Percentiles rank a stretch among this genome's conserved stretches.
These are phyloP conservation scores for Ostrea edulis DNA, from an alignment of 1,140 invertebrate species.

Conservation along the genomic window DNA sequence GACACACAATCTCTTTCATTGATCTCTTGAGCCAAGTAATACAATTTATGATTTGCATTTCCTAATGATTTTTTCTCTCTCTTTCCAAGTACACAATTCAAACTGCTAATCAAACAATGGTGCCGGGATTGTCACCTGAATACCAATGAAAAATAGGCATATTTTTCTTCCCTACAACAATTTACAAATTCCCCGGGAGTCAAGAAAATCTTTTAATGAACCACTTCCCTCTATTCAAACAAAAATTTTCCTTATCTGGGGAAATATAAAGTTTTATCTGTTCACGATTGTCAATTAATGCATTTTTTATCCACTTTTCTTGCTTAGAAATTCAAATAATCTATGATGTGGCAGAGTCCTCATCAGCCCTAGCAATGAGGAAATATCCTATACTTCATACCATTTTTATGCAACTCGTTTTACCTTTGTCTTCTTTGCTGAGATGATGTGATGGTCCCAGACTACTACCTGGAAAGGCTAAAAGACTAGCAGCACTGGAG, in stretches of 20 bases:
- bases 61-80: slow-evolving; percentile 19
- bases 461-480: slow-evolving; percentile 72
- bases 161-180: neutral
- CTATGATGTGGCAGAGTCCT: neutral
- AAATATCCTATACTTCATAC: neutral
- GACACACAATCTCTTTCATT: slow-evolving; percentile 15
- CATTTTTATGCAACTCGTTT: slow-evolving; percentile 15
- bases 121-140: neutral
- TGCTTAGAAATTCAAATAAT: neutral
- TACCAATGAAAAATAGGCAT: neutral
- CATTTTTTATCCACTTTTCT: neutral
- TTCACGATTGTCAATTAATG: neutral
- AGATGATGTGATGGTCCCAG: slow-evolving; percentile 52
- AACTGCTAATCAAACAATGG: neutral
- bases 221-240: neutral
- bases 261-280: neutral
- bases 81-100: neutral
- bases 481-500: slow-evolving; percentile 76
- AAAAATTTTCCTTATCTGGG: too few species aligned
- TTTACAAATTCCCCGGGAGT: neutral
- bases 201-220: neutral
- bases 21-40: slow-evolving; percentile 20
- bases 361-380: neutral
- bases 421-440: slow-evolving; percentile 75
- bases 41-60: slow-evolving; percentile 33